Evolutionary conservation across 2,888 invertebrate genomes (phyloP), one percentile per base, ranked within the genome.

Genomic region (Pandemis cinnamomeana): DNA sequence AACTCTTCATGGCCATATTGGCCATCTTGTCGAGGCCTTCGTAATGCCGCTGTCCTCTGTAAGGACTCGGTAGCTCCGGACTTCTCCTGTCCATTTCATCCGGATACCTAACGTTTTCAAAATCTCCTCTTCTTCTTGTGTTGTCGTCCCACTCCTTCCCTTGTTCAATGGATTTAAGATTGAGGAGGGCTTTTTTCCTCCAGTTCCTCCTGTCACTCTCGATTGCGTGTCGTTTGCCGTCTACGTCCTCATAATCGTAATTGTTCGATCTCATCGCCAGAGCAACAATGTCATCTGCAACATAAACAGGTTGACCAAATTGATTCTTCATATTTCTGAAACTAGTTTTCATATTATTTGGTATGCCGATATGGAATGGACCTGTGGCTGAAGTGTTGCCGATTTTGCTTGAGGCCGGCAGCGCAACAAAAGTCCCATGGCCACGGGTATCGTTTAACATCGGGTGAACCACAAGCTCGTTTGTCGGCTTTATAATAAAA

Each of bases 211-310:
- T 84, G 53, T 93, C 92, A 4, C 91, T 90, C 67, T 87, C 78
- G 53, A 88, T 77, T 2, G 86, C 82, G 76, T 90, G 91, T 71
- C 89, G 86, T 78, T 89, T 87, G 46, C 80, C 83, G 20, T 91
- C 90, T 10, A 81, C 69, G 60, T 93, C 92, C 2, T 91, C 91
- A 75, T 93, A 92, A 76, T 93, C 93, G 74, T 89, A 92, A 80
- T 80, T 84, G 71, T 80, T 85, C 44, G 82, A 75, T 80, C 89
- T 84, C 15, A 84, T 85, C 53, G 86, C 88, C 51, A 83, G 80
- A 41, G 86, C 84, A 72, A 91, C 78, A 72, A 92, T 80, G 80
- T 93, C 87, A 86, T 93, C 93, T 93, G 86, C 51, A 89, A 90
- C 77, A 79, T 78, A 78, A 80, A 77, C 71, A 73, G 68, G 63